Percentiles rank a stretch among this genome's conserved stretches.
These are phyloP conservation scores for Scaptodrosophila latifasciaeformis DNA, from an alignment of 2,888 invertebrate genomes.

Conservation along the genomic window DNA sequence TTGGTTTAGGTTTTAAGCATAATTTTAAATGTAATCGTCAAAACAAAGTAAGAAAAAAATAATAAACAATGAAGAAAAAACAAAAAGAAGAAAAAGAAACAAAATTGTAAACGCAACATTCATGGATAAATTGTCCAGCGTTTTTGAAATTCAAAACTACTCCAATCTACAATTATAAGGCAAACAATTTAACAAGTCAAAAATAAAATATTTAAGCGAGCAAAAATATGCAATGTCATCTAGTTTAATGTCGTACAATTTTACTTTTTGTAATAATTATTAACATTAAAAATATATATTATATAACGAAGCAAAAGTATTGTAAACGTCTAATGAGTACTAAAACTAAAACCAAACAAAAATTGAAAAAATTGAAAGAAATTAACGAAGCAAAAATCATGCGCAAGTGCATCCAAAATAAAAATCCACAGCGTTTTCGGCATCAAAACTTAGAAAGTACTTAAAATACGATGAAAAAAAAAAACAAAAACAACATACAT, in stretches of 20 bases:
- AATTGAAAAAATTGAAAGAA: slow-evolving; percentile 8
- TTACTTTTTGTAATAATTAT: slow-evolving; percentile 73
- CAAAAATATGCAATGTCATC: slow-evolving; percentile 65
- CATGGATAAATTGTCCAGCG: slow-evolving; percentile 12
- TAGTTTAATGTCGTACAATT: slow-evolving; percentile 73
- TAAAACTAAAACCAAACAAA: slow-evolving; percentile 43
- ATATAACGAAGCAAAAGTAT: slow-evolving; percentile 51
- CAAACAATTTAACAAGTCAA: slow-evolving; percentile 42
- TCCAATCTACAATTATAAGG: slow-evolving; percentile 56
- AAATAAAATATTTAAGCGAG: slow-evolving; percentile 58
- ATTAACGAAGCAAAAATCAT: slow-evolving; percentile 4
- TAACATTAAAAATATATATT: slow-evolving; percentile 61
- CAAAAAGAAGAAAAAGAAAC: slow-evolving; percentile 24
- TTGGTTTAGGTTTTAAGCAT: slow-evolving; percentile 73
- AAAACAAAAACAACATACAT: slow-evolving; percentile 30
- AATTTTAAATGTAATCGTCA: slow-evolving; percentile 65
- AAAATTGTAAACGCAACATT: slow-evolving; percentile 16
- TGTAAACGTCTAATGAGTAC: slow-evolving; percentile 56
- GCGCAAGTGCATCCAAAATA: slow-evolving; percentile 52
- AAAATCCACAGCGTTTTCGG: slow-evolving; percentile 53
- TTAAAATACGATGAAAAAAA: slow-evolving; percentile 44
- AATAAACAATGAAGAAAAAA: no score
- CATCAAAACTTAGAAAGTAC: slow-evolving; percentile 59
- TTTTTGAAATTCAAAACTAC: slow-evolving; percentile 32
- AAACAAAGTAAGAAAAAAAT: slow-evolving; percentile 38